Conservation (phyloP, 2,113 vertebrate genomes). For the Cyprichromis sp. region DNA sequence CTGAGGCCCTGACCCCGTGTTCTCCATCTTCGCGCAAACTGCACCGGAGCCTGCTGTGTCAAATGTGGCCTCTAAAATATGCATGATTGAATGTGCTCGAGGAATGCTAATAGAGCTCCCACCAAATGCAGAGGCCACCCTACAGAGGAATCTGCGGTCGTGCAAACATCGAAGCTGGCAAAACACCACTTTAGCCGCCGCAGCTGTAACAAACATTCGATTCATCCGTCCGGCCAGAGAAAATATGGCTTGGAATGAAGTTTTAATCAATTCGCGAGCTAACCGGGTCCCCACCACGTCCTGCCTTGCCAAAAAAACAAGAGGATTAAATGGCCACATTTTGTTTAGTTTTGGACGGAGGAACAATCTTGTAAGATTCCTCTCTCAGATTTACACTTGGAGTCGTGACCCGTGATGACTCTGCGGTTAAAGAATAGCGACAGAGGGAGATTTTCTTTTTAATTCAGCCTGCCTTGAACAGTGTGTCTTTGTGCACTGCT, state of each 20-base stretch:
- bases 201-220: slow-evolving; percentile 65
- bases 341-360: background rate
- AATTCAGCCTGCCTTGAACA: background rate
- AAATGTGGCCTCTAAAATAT: background rate
- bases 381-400: background rate
- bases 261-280: slow-evolving; percentile 61
- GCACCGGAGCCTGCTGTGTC: background rate
- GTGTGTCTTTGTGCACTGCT: slow-evolving; percentile 3
- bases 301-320: slow-evolving; percentile 29
- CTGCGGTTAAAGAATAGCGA: background rate
- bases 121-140: slow-evolving; percentile 24
- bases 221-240: slow-evolving; percentile 57
- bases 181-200: slow-evolving; percentile 18
- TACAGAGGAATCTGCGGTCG: slow-evolving; percentile 44
- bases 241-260: slow-evolving; percentile 60
- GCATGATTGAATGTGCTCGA: background rate
- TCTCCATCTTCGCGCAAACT: background rate
- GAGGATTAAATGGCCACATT: slow-evolving; percentile 20
- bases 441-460: background rate
- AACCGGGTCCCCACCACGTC: slow-evolving; percentile 31
- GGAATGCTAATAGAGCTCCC: background rate
- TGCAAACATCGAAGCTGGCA: slow-evolving; percentile 40
- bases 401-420: background rate
- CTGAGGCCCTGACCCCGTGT: background rate
- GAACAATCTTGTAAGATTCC: background rate